phyloP scores from a whole-genome alignment of 2,888 invertebrate species.

The Mythimna ferrago region DNA sequence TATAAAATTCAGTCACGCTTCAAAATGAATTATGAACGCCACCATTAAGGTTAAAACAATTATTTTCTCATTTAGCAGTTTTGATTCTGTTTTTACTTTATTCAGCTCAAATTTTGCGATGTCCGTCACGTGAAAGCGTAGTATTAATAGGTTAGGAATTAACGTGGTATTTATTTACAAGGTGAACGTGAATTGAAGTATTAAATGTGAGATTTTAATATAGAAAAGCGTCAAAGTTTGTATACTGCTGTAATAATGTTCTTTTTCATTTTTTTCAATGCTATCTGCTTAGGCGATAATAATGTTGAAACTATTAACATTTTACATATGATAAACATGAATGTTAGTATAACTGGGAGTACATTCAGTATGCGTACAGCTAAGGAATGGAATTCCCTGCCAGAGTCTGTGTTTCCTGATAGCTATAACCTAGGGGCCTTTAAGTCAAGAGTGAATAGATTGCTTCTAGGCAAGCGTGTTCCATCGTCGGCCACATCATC shows the following conservation, averaged over 20 bases:
- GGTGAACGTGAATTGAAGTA: conserved; percentile 21
- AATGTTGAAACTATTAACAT: not conserved
- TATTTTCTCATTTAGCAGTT: conserved; percentile 28
- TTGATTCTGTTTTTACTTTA: conserved; percentile 8
- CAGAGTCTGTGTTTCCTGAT: no score
- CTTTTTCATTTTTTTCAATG: not conserved
- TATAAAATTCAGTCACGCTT: conserved; percentile 5
- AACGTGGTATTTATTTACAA: conserved; percentile 24
- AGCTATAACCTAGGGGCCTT: no score
- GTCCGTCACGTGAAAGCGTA: conserved; percentile 9
- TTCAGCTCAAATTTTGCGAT: conserved; percentile 1
- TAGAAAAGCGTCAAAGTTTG: not conserved
- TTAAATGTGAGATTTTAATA: conserved; percentile 1
- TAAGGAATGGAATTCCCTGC: no score
- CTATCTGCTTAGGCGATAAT: not conserved
- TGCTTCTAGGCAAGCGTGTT: no score
- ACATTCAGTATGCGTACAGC: no score
- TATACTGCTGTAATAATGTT: not conserved
- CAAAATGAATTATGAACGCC: not conserved
- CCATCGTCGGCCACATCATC: no score
- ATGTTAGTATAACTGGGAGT: no score
- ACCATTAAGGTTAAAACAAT: conserved; percentile 30
- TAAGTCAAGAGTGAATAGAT: no score
- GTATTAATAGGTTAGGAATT: conserved; percentile 22
- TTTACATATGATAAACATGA: not conserved